Percentiles rank a stretch among this genome's conserved stretches.
Evolutionary conservation across 2,113 vertebrate species (phyloP).

Genomic region (Neodontobutis hainanensis): DNA sequence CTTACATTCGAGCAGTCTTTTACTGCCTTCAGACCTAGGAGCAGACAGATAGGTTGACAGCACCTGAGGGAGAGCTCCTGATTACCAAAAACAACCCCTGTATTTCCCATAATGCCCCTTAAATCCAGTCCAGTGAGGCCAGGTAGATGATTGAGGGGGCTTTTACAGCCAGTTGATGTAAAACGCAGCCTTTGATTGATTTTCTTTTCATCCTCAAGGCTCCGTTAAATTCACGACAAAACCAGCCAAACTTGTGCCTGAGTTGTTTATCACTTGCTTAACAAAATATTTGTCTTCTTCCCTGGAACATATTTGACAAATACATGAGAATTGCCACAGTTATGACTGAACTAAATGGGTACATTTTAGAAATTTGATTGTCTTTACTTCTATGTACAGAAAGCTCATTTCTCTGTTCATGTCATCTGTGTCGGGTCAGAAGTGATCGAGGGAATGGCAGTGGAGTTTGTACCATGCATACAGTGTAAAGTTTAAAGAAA

Average conservation of each 20-base stretch:
- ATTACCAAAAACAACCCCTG: slow-evolving; percentile 19
- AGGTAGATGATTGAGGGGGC: slow-evolving; percentile 17
- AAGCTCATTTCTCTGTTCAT: background rate
- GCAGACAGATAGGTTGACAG: slow-evolving; percentile 9
- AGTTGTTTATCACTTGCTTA: background rate
- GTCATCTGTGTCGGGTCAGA: background rate
- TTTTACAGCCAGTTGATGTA: background rate
- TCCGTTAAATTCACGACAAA: background rate
- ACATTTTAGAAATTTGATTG: background rate
- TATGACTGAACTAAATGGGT: background rate
- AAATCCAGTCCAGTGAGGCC: slow-evolving; percentile 17
- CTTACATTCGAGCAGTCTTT: background rate
- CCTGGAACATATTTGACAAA: background rate
- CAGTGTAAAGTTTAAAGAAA: slow-evolving; percentile 34
- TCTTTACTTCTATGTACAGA: background rate
- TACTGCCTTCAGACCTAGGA: slow-evolving; percentile 1
- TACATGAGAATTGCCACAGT: background rate
- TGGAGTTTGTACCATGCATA: slow-evolving; percentile 34
- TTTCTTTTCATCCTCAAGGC: slow-evolving; percentile 12
- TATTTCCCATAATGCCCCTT: slow-evolving; percentile 22
- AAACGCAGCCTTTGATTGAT: slow-evolving; percentile 8
- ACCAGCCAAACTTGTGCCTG: background rate
- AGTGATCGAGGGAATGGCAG: background rate
- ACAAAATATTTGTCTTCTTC: background rate
- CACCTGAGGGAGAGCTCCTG: slow-evolving; percentile 15